These are phyloP conservation scores for Eulemur mongoz DNA, from an alignment of 2,797 vertebrate species.

Conservation along the genomic window DNA sequence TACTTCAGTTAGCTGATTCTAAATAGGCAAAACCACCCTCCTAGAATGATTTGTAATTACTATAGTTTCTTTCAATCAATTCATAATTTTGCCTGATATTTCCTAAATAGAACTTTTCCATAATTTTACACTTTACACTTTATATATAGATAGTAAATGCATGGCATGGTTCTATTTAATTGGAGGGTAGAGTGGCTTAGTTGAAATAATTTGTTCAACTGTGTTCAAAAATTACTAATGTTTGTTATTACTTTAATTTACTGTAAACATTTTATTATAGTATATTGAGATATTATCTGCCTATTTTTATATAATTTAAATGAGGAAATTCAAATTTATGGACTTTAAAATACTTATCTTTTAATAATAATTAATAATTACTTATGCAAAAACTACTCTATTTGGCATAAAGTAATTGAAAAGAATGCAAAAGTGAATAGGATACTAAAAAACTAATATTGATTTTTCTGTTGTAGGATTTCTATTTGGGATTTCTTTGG, in stretches of 20 bases:
- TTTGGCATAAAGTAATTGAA: not conserved
- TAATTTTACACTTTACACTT: slow-evolving; percentile 1
- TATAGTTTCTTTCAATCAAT: not conserved
- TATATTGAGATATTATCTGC: not conserved
- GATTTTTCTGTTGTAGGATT: not conserved
- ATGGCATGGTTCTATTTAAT: not conserved
- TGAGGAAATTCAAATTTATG: not conserved
- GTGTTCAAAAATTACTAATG: not conserved
- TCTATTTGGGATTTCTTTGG: not conserved
- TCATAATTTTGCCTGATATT: slow-evolving; percentile 10
- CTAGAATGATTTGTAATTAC: not conserved
- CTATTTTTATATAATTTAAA: not conserved
- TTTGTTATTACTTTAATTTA: not conserved
- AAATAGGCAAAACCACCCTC: not conserved
- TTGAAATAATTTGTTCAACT: slow-evolving; percentile 27
- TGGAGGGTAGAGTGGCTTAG: not conserved
- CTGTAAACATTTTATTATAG: not conserved
- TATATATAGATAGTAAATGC: slow-evolving; percentile 9
- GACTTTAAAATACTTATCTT: not conserved
- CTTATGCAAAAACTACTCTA: not conserved
- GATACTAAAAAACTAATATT: not conserved
- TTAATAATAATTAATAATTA: slow-evolving; percentile 15
- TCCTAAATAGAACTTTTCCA: not conserved
- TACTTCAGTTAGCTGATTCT: not conserved
- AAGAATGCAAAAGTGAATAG: not conserved